phyloP scores from a whole-genome alignment of 2,797 vertebrate species.

The Syngnathus acus region DNA sequence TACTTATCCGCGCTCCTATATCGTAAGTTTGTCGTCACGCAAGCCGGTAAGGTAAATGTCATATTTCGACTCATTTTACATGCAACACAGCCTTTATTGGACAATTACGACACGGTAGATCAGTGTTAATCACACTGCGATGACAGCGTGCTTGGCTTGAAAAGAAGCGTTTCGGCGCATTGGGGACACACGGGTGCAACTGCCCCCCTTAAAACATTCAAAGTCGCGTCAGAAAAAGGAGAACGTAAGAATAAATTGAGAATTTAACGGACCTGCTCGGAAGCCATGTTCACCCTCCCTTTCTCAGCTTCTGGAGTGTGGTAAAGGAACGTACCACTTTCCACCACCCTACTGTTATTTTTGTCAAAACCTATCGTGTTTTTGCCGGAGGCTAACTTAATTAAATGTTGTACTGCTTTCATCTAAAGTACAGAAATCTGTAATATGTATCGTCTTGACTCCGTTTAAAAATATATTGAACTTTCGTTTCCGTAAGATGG shows the following conservation, averaged over 20 bases:
- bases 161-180: background rate
- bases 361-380: accelerated
- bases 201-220: background rate
- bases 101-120: background rate
- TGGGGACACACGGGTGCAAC: background rate
- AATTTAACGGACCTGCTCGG: slow-evolving; percentile 74
- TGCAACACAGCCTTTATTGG: background rate
- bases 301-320: slow-evolving; percentile 29
- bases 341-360: background rate
- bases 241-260: background rate
- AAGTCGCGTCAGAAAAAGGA: background rate
- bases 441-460: background rate
- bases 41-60: background rate
- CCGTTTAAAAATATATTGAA: background rate
- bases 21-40: background rate
- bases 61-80: background rate
- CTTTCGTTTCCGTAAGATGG: slow-evolving; percentile 26
- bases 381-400: background rate
- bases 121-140: background rate
- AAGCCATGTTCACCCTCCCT: slow-evolving; percentile 77
- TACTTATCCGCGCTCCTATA: background rate
- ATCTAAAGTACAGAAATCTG: background rate
- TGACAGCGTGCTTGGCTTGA: background rate
- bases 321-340: slow-evolving; percentile 46
- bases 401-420: background rate